Percentiles rank a stretch among this genome's conserved stretches.
phyloP scores from a whole-genome alignment of 2,888 invertebrate species.

The Dione juno region DNA sequence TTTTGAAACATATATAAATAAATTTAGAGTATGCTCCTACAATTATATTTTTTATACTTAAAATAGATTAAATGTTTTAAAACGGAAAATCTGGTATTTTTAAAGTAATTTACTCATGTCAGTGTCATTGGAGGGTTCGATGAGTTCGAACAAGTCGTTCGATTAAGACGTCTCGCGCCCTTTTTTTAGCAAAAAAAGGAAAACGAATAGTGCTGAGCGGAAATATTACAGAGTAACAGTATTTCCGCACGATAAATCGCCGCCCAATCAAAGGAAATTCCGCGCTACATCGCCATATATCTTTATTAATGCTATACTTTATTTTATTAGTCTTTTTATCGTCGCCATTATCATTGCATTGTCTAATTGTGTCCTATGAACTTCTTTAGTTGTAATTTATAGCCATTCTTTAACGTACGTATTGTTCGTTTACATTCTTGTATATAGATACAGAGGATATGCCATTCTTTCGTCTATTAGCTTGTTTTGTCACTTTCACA shows the following conservation, averaged over 20 bases:
- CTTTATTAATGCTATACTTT: conserved; percentile 81
- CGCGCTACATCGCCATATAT: conserved; percentile 70
- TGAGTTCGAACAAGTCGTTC: conserved; percentile 55
- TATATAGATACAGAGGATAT: not conserved
- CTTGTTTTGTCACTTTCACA: too few relatives aligned
- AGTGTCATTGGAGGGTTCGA: conserved; percentile 47
- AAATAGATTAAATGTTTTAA: too few relatives aligned
- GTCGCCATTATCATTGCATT: conserved; percentile 71
- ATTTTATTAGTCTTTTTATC: conserved; percentile 81
- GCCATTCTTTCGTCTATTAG: not conserved
- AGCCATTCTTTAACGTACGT: conserved; percentile 20
- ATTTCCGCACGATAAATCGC: conserved; percentile 84
- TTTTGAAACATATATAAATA: not conserved
- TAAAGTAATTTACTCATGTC: conserved; percentile 31
- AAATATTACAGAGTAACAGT: conserved; percentile 83
- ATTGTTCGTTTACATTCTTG: not conserved
- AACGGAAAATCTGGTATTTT: not conserved
- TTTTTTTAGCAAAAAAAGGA: conserved; percentile 81
- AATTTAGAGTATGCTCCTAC: not conserved
- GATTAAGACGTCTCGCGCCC: conserved; percentile 82
- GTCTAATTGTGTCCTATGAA: conserved; percentile 64
- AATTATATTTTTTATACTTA: not conserved
- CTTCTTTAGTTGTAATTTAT: conserved; percentile 47
- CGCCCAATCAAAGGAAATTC: conserved; percentile 81
- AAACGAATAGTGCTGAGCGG: conserved; percentile 81